Conservation (phyloP, 2,113 vertebrate genomes). For the Bostrychus sinensis region DNA sequence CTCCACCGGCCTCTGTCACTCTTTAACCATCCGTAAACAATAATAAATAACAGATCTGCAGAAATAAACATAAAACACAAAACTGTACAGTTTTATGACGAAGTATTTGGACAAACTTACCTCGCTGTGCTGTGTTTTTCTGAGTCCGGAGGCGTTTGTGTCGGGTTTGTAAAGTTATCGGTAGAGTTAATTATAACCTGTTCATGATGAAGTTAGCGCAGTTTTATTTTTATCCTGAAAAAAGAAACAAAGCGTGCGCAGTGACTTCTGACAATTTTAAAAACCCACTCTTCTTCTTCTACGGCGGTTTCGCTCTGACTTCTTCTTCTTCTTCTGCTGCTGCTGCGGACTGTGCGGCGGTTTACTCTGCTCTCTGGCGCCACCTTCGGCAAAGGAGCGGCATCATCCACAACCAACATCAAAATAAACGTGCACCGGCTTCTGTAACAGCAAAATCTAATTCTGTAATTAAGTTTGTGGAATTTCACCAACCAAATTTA, state of each 20-base stretch:
- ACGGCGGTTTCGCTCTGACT: background rate
- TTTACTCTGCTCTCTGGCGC: background rate
- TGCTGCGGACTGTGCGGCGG: background rate
- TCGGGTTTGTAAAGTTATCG: background rate
- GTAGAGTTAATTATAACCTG: background rate
- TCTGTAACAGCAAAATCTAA: too few relatives aligned
- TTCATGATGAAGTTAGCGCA: background rate
- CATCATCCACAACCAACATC: too few relatives aligned
- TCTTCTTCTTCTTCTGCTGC: background rate
- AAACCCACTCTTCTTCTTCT: background rate
- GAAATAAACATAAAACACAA: too few relatives aligned
- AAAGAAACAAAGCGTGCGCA: too few relatives aligned
- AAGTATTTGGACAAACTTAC: background rate
- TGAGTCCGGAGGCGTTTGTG: background rate
- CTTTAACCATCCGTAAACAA: too few relatives aligned
- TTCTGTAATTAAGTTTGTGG: too few relatives aligned
- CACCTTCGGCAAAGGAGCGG: background rate
- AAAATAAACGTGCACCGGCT: too few relatives aligned
- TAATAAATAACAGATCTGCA: too few relatives aligned
- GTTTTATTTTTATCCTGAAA: too few relatives aligned
- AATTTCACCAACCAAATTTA: too few relatives aligned
- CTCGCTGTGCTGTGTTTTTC: background rate
- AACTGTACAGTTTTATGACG: too few relatives aligned
- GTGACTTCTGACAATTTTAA: background rate
- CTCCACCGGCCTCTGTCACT: too few relatives aligned